Evolutionary conservation across 2,888 invertebrate genomes (phyloP).

Genomic region (Marasmarcha lunaedactyla): DNA sequence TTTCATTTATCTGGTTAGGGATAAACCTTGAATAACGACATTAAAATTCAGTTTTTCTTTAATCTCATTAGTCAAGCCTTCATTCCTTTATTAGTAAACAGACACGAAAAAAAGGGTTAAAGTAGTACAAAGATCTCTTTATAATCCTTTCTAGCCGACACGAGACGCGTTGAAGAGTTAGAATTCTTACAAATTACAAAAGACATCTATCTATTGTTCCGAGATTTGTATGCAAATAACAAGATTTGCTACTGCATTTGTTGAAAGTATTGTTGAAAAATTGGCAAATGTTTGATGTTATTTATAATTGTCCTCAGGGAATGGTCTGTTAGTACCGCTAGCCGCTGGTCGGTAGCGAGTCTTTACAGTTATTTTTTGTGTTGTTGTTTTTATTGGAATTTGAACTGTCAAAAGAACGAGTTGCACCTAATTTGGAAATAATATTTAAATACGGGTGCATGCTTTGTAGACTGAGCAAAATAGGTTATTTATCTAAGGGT

Average conservation of each 20-base stretch:
- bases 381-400: neutral
- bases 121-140: conserved; percentile 17
- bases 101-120: conserved; percentile 46
- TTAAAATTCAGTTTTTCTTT: neutral
- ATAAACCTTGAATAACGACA: no score
- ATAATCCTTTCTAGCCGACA: conserved; percentile 17
- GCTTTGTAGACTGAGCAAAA: no score
- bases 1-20: no score
- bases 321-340: conserved; percentile 22
- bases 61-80: conserved; percentile 3
- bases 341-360: neutral
- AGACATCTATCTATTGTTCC: conserved; percentile 38
- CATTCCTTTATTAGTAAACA: conserved; percentile 16
- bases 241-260: conserved; percentile 58
- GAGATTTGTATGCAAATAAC: conserved; percentile 63
- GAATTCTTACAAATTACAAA: conserved; percentile 7
- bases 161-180: neutral
- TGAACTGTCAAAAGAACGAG: conserved; percentile 10
- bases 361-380: neutral
- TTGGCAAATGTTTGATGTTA: conserved; percentile 26
- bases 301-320: conserved; percentile 27
- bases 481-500: no score
- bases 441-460: no score
- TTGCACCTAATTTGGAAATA: no score
- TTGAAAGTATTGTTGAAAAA: conserved; percentile 34